Evolutionary conservation across 2,888 invertebrate genomes (phyloP).

Genomic region (Tholera decimalis): DNA sequence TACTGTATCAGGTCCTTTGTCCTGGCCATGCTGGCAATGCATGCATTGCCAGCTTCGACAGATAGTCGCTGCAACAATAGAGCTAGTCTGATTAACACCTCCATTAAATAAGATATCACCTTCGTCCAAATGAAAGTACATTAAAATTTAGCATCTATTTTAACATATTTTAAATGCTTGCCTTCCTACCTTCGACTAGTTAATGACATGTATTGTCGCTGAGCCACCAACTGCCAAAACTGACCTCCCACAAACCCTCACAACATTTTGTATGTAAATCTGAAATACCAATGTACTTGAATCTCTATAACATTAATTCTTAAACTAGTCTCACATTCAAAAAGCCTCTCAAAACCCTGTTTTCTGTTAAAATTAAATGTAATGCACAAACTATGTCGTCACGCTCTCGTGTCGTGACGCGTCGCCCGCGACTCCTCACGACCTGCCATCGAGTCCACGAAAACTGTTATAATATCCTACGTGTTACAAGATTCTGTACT

Average conservation of each 20-base stretch:
- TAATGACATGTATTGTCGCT: too few relatives aligned
- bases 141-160: too few relatives aligned
- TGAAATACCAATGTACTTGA: constrained; percentile 1
- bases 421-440: constrained; percentile 54
- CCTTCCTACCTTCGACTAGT: too few relatives aligned
- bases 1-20: too few relatives aligned
- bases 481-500: constrained; percentile 54
- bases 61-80: too few relatives aligned
- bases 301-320: constrained; percentile 1
- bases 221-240: too few relatives aligned
- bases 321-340: constrained; percentile 29
- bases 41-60: too few relatives aligned
- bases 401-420: constrained; percentile 60
- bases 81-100: too few relatives aligned
- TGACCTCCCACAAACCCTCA: neutral
- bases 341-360: constrained; percentile 9
- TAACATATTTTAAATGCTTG: too few relatives aligned
- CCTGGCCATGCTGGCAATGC: too few relatives aligned
- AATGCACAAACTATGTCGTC: constrained; percentile 40
- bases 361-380: constrained; percentile 49
- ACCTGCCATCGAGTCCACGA: constrained; percentile 37
- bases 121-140: too few relatives aligned
- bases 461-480: constrained; percentile 46
- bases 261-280: neutral
- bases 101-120: too few relatives aligned